Percentiles rank a stretch among this genome's conserved stretches.
Evolutionary conservation across 1,140 invertebrate genomes (phyloP).

Genomic region (Pemphigus obesinymphae): DNA sequence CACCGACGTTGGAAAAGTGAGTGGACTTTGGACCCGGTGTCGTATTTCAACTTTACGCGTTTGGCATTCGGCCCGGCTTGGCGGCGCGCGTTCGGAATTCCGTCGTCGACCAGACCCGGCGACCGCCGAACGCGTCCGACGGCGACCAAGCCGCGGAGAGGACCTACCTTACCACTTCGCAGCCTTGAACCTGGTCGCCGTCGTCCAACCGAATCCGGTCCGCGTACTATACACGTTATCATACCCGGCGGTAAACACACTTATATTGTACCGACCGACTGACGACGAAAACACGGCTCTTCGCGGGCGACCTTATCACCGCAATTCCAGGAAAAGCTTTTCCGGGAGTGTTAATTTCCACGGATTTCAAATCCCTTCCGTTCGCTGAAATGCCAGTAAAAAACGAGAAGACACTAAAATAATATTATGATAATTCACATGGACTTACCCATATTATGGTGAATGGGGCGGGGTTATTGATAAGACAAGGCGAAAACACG

Average conservation of each 20-base stretch:
- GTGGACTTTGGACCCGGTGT: conserved; percentile 16
- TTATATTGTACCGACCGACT: neutral
- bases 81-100: neutral
- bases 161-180: neutral
- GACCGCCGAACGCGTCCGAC: neutral
- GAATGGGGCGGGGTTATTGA: too few relatives aligned
- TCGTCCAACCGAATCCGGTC: neutral
- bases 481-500: too few relatives aligned
- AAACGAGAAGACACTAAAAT: too few relatives aligned
- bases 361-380: too few relatives aligned
- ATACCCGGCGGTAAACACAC: neutral
- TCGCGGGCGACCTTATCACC: too few relatives aligned
- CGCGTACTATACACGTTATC: too few relatives aligned
- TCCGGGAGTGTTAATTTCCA: too few relatives aligned
- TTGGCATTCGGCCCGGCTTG: neutral
- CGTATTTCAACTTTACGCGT: conserved; percentile 29
- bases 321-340: too few relatives aligned
- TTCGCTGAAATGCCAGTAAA: too few relatives aligned
- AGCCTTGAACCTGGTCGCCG: conserved; percentile 30
- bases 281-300: too few relatives aligned
- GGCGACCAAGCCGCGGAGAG: neutral
- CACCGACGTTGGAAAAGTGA: neutral
- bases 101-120: neutral
- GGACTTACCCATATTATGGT: too few relatives aligned
- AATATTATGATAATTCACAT: too few relatives aligned